Evolutionary conservation across 2,113 vertebrate genomes (phyloP), one percentile per base, ranked within the genome.

Genomic region (Corapipo altera): DNA sequence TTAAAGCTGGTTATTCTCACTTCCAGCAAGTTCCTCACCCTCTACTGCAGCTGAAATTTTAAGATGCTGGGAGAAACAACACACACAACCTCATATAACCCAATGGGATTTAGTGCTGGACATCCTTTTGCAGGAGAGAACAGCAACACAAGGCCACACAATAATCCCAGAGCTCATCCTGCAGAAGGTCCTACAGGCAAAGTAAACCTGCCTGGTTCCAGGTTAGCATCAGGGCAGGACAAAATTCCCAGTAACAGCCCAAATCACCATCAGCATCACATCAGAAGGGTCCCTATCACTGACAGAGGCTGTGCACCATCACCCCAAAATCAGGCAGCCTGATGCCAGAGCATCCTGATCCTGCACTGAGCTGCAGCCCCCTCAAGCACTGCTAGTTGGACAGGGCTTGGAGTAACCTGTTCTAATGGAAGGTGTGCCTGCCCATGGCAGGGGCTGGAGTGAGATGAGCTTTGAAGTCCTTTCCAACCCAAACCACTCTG

Each of bases 281-380:
- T 21, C 35, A 15, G 15, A 43, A 80, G 12, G 17, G 54, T 75
- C 21, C 0, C 6, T 11, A 3, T 2, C 69, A 9, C 54, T 4
- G 30, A 33, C 1, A 23, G 0, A 2, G 58, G n/a, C 35, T 17
- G 13, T 3, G 16, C 43, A 26, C 5, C 70, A 13, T 17, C 7
- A 12, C 28, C 9, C 33, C 5, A 8, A 15, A n/a, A n/a, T 28
- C 48, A 37, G 35, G 12, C 13, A 61, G 18, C 58, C 33, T n/a
- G 55, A n/a, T 23, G 32, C 59, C 4, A 1, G 7, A n/a, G n/a
- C 43, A 51, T 16, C 69, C 41, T 33, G 30, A 33, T 24, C 43
- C 43, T 66, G 64, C 33, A 24, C 0, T 1, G 37, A 78, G 73
- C 52, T 35, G 39, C 26, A 15, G 7, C 39, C 64, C 20, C 30